Evolutionary conservation across 2,888 invertebrate species (phyloP).

Genomic region (Agonum fuliginosum): DNA sequence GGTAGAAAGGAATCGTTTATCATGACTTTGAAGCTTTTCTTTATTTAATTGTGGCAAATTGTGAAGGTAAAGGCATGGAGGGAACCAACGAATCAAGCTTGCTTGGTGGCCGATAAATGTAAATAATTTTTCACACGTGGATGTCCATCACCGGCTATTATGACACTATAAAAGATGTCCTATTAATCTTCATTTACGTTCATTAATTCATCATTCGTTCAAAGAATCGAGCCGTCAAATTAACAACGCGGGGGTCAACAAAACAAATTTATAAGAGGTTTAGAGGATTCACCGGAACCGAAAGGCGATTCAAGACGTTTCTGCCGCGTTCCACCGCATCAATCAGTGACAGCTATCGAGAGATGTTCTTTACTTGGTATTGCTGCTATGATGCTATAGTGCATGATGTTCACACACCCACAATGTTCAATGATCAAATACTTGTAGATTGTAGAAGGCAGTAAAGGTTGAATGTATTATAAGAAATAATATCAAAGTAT

Average conservation of each 20-base stretch:
- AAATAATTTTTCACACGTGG: constrained; percentile 35
- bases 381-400: neutral
- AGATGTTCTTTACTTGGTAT: neutral
- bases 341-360: constrained; percentile 49
- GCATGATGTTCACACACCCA: too few relatives aligned
- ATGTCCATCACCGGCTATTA: constrained; percentile 44
- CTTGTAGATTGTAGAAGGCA: too few relatives aligned
- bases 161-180: constrained; percentile 54
- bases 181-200: constrained; percentile 57
- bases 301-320: neutral
- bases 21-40: constrained; percentile 37
- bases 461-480: too few relatives aligned
- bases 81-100: neutral
- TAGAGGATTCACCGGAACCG: neutral
- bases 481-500: neutral
- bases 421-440: neutral
- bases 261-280: constrained; percentile 50
- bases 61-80: neutral
- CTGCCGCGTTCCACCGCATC: constrained; percentile 43
- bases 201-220: constrained; percentile 56
- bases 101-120: constrained; percentile 39
- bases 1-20: constrained; percentile 21
- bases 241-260: constrained; percentile 57
- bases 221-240: constrained; percentile 56
- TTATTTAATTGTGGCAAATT: constrained; percentile 40